Evolutionary conservation across 2,797 vertebrate species (phyloP).

Genomic region (Girardinus metallicus): DNA sequence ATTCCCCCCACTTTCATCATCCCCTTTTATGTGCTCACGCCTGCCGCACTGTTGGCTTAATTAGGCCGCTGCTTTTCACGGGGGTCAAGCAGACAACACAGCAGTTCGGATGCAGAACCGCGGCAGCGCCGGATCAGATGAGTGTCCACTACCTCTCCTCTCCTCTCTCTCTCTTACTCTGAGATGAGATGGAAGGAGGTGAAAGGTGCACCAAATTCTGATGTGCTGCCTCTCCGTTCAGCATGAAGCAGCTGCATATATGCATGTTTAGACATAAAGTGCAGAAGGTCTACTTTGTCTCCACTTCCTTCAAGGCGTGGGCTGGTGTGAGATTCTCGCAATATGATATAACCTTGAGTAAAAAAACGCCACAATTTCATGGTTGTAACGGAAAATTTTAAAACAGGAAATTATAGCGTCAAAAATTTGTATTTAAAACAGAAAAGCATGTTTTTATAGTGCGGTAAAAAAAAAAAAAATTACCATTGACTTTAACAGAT

Average conservation of each 20-base stretch:
- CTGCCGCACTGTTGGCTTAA: conserved; percentile 77
- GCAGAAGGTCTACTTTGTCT: background rate
- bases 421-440: background rate
- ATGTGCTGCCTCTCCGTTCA: conserved; percentile 11
- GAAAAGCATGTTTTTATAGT: background rate
- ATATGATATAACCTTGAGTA: background rate
- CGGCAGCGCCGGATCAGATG: conserved; percentile 74
- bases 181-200: conserved; percentile 55
- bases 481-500: background rate
- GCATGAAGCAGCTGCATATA: conserved; percentile 36
- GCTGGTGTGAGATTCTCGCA: background rate
- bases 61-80: conserved; percentile 73
- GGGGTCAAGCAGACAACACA: conserved; percentile 70
- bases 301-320: background rate
- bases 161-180: background rate
- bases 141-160: conserved; percentile 58
- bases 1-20: conserved; percentile 77
- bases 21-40: conserved; percentile 80
- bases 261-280: background rate
- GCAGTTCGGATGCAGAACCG: conserved; percentile 49
- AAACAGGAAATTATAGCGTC: background rate
- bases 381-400: background rate
- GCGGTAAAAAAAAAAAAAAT: too few relatives aligned
- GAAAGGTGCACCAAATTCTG: conserved; percentile 66
- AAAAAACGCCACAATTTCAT: background rate